Evolutionary conservation across 2,888 invertebrate species (phyloP).

Genomic region (Orthosia incerta): DNA sequence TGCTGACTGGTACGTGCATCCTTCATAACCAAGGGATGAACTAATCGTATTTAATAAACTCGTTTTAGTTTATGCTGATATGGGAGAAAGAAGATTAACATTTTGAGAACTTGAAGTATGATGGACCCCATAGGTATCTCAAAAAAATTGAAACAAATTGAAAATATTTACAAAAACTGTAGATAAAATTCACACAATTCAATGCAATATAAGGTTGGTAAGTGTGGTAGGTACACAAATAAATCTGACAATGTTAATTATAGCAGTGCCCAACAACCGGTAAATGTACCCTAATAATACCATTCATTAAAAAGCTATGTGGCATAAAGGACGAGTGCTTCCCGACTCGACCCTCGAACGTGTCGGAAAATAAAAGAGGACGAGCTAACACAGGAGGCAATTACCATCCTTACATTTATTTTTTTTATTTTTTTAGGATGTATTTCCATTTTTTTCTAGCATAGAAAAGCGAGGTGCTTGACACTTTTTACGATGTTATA

Average conservation of each 20-base stretch:
- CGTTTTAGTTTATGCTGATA: too few species aligned
- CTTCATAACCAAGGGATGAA: neutral
- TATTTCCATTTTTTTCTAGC: constrained; percentile 41
- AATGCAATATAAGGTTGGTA: neutral
- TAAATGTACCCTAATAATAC: constrained; percentile 64
- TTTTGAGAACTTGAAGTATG: neutral
- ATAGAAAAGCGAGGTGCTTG: constrained; percentile 7
- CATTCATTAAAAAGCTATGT: constrained; percentile 68
- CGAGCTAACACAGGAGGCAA: constrained; percentile 56
- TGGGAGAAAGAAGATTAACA: neutral
- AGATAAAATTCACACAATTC: neutral
- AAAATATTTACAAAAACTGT: too few species aligned
- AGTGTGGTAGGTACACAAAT: constrained; percentile 7
- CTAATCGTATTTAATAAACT: neutral
- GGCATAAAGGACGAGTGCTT: constrained; percentile 60
- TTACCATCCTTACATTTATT: constrained; percentile 57
- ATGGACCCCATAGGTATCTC: too few species aligned
- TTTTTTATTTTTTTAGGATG: constrained; percentile 42
- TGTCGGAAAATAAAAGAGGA: constrained; percentile 64
- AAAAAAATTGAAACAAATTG: too few species aligned
- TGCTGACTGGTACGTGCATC: neutral
- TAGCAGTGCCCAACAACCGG: constrained; percentile 59
- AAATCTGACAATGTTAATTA: constrained; percentile 58
- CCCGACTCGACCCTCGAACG: constrained; percentile 54
- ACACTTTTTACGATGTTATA: constrained; percentile 11